Evolutionary conservation across 2,888 invertebrate species (phyloP).

Genomic region (Seira ritae): DNA sequence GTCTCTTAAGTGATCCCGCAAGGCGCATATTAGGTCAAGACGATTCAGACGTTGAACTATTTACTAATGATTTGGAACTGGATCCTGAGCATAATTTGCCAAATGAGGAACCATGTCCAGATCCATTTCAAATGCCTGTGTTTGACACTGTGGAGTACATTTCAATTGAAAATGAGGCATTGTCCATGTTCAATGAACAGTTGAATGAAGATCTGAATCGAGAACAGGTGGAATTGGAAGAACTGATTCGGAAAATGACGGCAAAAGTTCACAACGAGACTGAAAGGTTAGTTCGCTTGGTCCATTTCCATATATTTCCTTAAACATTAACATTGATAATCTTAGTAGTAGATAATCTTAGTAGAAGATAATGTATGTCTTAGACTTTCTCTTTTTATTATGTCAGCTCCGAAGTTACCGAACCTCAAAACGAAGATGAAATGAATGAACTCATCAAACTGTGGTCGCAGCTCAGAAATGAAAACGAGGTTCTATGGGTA

Average conservation of each 20-base stretch:
- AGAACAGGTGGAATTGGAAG: constrained; percentile 69
- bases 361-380: too few relatives aligned
- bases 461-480: constrained; percentile 66
- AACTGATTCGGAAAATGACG: constrained; percentile 54
- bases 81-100: constrained; percentile 55
- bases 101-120: constrained; percentile 58
- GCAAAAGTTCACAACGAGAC: constrained; percentile 48
- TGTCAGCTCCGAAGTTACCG: constrained; percentile 19
- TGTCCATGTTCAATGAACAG: constrained; percentile 67
- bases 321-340: background rate
- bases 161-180: constrained; percentile 69
- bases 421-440: constrained; percentile 58
- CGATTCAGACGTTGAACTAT: constrained; percentile 55
- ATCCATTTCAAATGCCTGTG: constrained; percentile 68
- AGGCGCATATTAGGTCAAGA: constrained; percentile 28
- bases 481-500: constrained; percentile 72
- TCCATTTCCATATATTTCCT: background rate
- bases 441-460: constrained; percentile 64
- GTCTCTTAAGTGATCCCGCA: background rate
- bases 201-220: constrained; percentile 66
- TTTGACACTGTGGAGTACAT: constrained; percentile 72
- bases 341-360: constrained; percentile 5
- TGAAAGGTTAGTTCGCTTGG: constrained; percentile 54
- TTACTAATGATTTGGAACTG: constrained; percentile 58
- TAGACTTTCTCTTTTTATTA: background rate